Base-by-base conservation (phyloP, 2,797 vertebrate species). In the Sphenodon punctatus region DNA sequence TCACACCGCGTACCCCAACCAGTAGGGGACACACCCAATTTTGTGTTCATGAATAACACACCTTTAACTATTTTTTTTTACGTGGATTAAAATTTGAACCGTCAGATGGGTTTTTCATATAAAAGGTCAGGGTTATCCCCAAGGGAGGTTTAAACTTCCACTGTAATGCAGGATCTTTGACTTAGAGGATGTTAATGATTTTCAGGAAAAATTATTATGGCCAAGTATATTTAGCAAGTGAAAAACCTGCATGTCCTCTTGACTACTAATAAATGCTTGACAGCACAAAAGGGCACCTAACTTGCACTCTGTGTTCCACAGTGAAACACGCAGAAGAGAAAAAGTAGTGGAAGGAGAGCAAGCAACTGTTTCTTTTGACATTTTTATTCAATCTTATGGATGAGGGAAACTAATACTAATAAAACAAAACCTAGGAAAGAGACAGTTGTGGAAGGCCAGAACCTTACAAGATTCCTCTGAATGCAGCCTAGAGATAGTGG, bases 391-490 rank as follows among this genome's bases (percentile, higher is more conserved):
- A 46, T 58, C 63, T 83, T 71, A 66, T 0, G 22, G 66, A 66
- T 38, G 63, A 85, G 60, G 69, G 53, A 63, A 75, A 53, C 39
- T 10, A 63, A 68, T 87, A 86, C 82, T 90, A 87, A 86, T 87
- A 76, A 67, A 66, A 58, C 77, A 85, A 82, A 84, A 70, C 66
- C 27, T 49, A 75, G 81, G 32, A 72, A 85, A 64, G 80, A 67
- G 75, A 76, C 72, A 79, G 78, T 85, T 85, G 78, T 74, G 89
- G 49, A 75, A 76, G 78, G 81, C 85, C 90, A n/a, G n/a, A n/a
- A n/a, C n/a, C n/a, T n/a, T n/a, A n/a, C n/a, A n/a, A n/a, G n/a
- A n/a, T n/a, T n/a, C n/a, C n/a, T n/a, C n/a, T n/a, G n/a, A n/a
- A n/a, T n/a, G n/a, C n/a, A n/a, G n/a, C n/a, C n/a, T n/a, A n/a